Base-by-base conservation (phyloP, 1,140 invertebrate species). In the Leptopilina boulardi region DNA sequence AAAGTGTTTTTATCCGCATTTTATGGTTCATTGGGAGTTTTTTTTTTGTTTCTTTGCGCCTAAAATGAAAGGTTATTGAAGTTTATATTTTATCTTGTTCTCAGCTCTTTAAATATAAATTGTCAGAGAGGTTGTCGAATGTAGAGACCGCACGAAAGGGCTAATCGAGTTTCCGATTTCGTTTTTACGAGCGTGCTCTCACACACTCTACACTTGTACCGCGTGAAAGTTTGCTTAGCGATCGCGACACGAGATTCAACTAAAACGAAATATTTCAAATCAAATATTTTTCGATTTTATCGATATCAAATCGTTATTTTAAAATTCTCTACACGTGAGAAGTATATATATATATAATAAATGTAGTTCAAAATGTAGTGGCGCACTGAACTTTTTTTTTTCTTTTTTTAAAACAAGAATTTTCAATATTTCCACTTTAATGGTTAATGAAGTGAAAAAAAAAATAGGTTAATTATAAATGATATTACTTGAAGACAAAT, bases 1-100 rank as follows among this genome's bases (percentile, higher is more conserved):
- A n/a, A n/a, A n/a, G n/a, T n/a, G 23, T 23, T 66, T 66, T 26
- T n/a, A 66, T 15, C 26, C n/a, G n/a, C 59, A 34, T 66, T 34
- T 66, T 30, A 66, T 30, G 59, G 11, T 66, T 15, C 10, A 54
- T 54, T 54, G 30, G 34, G 5, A 8, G 34, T 38, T 34, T 3
- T 30, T 15, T 5, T 15, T 13, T 23, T 9, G n/a, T 11, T 66
- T 30, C 13, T 59, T 30, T 30, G 10, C 23, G 8, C 10, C 10
- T 26, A 3, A 30, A 66, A 66, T 30, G 4, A 30, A 30, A 66
- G 59, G 59, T 66, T 26, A 30, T 30, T 66, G 11, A 23, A 66
- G 59, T 66, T 66, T 23, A 66, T 66, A 66, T 66, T 66, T 66
- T n/a, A 66, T 30, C 59, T 66, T 66, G 59, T 15, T 66, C 59